A percentile compares a stretch with the other conserved stretches of the same genome.
Conservation (phyloP, 2,888 invertebrate genomes). For the Agrotis clavis region DNA sequence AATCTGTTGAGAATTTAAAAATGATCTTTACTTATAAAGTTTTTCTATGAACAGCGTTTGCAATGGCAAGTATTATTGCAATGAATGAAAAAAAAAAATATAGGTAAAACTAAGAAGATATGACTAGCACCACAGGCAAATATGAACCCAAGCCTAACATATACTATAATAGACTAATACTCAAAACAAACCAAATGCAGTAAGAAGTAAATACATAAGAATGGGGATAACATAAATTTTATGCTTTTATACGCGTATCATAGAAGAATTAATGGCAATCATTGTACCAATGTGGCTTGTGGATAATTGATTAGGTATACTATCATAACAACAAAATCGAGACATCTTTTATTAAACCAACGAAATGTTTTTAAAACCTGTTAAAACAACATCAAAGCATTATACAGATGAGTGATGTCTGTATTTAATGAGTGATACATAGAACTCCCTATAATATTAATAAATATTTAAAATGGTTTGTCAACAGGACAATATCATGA, state of each 20-base stretch:
- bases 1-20: conserved; percentile 32
- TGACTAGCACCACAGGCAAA: conserved; percentile 79
- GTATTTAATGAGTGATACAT: conserved; percentile 24
- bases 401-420: conserved; percentile 37
- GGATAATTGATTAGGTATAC: background rate
- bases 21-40: conserved; percentile 18
- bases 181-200: conserved; percentile 67
- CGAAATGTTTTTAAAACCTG: conserved; percentile 29
- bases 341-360: conserved; percentile 57
- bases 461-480: conserved; percentile 41
- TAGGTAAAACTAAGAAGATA: conserved; percentile 60
- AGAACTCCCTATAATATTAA: conserved; percentile 19
- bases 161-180: conserved; percentile 32
- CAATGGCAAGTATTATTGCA: conserved; percentile 39
- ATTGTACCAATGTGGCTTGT: conserved; percentile 10
- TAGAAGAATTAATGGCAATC: conserved; percentile 1
- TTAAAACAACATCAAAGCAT: conserved; percentile 47
- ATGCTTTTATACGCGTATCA: conserved; percentile 2
- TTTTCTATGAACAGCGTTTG: conserved; percentile 21
- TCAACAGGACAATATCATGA: conserved; percentile 50
- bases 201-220: conserved; percentile 54
- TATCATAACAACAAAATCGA: conserved; percentile 8
- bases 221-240: conserved; percentile 16
- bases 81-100: conserved; percentile 35
- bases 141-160: conserved; percentile 46